Evolutionary conservation across 1,140 invertebrate species (phyloP).

Genomic region (Mactra quadrangularis): DNA sequence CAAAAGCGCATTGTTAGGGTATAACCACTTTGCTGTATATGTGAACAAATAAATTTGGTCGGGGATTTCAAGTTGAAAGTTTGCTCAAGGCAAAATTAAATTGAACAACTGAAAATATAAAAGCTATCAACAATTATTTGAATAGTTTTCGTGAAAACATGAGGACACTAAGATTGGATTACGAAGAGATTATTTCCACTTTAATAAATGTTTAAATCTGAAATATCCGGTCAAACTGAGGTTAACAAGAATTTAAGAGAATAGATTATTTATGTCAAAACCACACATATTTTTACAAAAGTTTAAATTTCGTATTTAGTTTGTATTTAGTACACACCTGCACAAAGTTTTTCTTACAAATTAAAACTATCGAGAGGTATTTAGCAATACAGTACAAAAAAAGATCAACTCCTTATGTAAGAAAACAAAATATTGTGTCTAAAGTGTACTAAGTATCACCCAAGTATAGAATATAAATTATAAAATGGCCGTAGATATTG

Average conservation of each 20-base stretch:
- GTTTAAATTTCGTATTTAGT: too few relatives aligned
- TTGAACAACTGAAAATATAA: conserved; percentile 32
- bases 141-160: conserved; percentile 21
- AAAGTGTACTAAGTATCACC: too few relatives aligned
- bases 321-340: too few relatives aligned
- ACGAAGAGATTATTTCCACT: conserved; percentile 12
- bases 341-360: too few relatives aligned
- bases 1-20: conserved; percentile 39
- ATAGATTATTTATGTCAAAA: too few relatives aligned
- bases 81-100: conserved; percentile 45
- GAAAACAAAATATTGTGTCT: too few relatives aligned
- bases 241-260: neutral
- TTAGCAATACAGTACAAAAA: too few relatives aligned
- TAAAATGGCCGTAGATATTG: too few relatives aligned
- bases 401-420: too few relatives aligned
- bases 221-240: conserved; percentile 26
- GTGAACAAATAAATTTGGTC: conserved; percentile 27
- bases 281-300: too few relatives aligned
- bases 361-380: too few relatives aligned
- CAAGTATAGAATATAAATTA: too few relatives aligned
- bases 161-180: conserved; percentile 44
- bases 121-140: conserved; percentile 34
- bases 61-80: neutral
- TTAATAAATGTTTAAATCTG: neutral
- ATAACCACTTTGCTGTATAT: conserved; percentile 11